Evolutionary conservation across 2,888 invertebrate genomes (phyloP).

Genomic region (Phengaris arion): DNA sequence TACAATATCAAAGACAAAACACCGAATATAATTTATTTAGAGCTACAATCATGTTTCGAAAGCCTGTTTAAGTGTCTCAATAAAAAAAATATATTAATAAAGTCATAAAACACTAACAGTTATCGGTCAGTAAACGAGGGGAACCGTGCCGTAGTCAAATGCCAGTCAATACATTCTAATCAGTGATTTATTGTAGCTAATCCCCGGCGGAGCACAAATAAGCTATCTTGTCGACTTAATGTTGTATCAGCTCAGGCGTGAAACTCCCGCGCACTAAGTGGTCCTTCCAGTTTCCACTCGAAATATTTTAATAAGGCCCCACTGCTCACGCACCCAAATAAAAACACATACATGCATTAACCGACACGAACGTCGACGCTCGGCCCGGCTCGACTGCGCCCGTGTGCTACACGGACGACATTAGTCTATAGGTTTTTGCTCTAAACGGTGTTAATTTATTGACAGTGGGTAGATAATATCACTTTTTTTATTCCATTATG

Average conservation of each 20-base stretch:
- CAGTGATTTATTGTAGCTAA: conserved; percentile 79
- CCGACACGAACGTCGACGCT: conserved; percentile 60
- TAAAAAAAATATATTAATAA: conserved; percentile 49
- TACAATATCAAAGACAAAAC: not conserved
- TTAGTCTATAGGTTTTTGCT: conserved; percentile 79
- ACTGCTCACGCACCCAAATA: conserved; percentile 78
- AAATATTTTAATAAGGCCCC: conserved; percentile 80
- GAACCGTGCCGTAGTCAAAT: conserved; percentile 66
- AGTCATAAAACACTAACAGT: conserved; percentile 65
- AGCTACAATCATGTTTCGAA: conserved; percentile 6
- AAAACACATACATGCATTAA: conserved; percentile 70
- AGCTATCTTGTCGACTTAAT: conserved; percentile 80
- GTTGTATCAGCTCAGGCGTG: conserved; percentile 79
- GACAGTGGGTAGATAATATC: conserved; percentile 80
- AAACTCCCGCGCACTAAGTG: conserved; percentile 80
- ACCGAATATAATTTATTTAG: not conserved
- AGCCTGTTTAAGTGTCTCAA: conserved; percentile 35
- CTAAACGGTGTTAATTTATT: conserved; percentile 80
- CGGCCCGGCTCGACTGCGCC: conserved; percentile 58
- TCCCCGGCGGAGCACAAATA: conserved; percentile 78
- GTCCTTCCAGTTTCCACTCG: conserved; percentile 80
- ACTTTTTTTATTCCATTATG: conserved; percentile 77
- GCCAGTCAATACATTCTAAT: conserved; percentile 80
- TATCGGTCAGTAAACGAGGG: conserved; percentile 67
- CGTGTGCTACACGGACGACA: conserved; percentile 77